phyloP scores from a whole-genome alignment of 2,888 invertebrate genomes.

The Volucella inflata region DNA sequence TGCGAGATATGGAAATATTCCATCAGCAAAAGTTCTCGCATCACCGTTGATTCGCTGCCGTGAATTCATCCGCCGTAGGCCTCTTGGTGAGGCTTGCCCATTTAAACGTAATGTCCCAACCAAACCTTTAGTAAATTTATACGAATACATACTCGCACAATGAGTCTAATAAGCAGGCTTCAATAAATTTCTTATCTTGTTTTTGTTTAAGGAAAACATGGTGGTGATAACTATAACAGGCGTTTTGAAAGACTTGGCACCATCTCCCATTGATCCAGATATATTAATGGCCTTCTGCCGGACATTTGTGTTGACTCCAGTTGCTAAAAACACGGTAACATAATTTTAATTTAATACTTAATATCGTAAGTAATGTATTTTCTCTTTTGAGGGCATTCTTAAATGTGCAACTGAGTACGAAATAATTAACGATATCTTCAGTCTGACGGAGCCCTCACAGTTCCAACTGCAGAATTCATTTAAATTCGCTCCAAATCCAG shows the following conservation, averaged over 20 bases:
- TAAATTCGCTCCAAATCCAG: slow-evolving; percentile 76
- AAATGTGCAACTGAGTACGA: slow-evolving; percentile 76
- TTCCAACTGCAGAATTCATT: slow-evolving; percentile 78
- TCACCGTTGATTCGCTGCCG: no score
- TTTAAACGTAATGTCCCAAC: no score
- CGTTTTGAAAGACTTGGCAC: slow-evolving; percentile 76
- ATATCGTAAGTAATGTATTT: neutral
- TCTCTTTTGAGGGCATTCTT: slow-evolving; percentile 77
- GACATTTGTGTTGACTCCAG: slow-evolving; percentile 77
- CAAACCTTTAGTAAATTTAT: no score
- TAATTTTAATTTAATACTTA: neutral
- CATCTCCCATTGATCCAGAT: slow-evolving; percentile 76
- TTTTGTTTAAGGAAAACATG: slow-evolving; percentile 75
- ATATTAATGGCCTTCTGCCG: slow-evolving; percentile 77
- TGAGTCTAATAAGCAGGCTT: no score
- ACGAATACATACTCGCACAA: no score
- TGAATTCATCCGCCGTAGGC: no score
- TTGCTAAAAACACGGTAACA: slow-evolving; percentile 74
- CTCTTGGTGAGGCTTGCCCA: no score
- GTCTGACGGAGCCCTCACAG: slow-evolving; percentile 78
- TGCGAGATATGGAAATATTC: no score
- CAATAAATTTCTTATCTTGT: no score
- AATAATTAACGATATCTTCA: slow-evolving; percentile 80
- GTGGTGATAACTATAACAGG: slow-evolving; percentile 76
- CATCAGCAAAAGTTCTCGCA: no score